Conservation (phyloP, 2,888 invertebrate genomes). For the Diachrysia chrysitis region DNA sequence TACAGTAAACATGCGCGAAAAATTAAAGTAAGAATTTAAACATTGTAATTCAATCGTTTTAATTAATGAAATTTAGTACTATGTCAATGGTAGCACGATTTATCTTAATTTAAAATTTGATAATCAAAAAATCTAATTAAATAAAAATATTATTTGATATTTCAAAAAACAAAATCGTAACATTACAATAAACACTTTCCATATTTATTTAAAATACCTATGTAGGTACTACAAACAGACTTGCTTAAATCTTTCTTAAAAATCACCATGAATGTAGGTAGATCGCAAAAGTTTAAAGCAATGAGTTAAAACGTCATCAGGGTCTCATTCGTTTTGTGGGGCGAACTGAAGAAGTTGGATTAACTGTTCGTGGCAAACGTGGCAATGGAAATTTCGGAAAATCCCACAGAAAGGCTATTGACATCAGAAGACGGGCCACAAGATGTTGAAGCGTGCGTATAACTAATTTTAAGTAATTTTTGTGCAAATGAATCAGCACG, state of each 20-base stretch:
- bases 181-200: no score
- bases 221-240: background rate
- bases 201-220: no score
- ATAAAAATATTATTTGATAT: no score
- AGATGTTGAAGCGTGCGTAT: slow-evolving; percentile 64
- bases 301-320: slow-evolving; percentile 5
- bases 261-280: slow-evolving; percentile 31
- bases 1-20: background rate
- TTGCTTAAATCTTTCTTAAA: background rate
- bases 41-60: no score
- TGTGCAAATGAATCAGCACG: slow-evolving; percentile 17
- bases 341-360: slow-evolving; percentile 20
- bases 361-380: slow-evolving; percentile 19
- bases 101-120: no score
- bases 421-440: slow-evolving; percentile 23
- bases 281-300: slow-evolving; percentile 16
- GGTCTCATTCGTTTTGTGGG: slow-evolving; percentile 22
- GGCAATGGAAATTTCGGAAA: slow-evolving; percentile 39
- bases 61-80: no score
- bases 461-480: slow-evolving; percentile 19
- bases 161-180: no score
- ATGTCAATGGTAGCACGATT: no score
- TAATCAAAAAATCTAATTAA: no score
- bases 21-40: background rate
- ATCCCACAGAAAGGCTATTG: slow-evolving; percentile 34